Base-by-base conservation (phyloP, 1,140 invertebrate genomes). In the Calosoma granatense region DNA sequence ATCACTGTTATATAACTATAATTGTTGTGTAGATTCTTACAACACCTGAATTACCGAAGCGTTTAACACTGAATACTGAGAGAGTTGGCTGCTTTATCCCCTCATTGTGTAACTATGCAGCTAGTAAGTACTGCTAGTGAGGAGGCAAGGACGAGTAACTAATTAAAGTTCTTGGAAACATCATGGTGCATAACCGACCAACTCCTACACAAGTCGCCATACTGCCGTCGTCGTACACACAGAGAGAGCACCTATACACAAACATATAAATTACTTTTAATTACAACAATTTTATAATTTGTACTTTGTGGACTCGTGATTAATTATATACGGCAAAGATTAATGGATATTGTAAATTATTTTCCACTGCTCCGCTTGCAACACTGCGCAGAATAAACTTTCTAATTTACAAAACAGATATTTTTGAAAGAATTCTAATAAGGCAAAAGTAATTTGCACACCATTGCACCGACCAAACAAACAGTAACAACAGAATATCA, bases 261-360 rank as follows among this genome's bases (percentile, higher is more conserved):
- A 67, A 65, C 65, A 63, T 67, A 68, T 68, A 68, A 68, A 68
- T 68, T 66, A 68, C 66, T 63, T 67, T 67, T 68, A 68, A 68
- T 68, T 68, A 64, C 66, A 65, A 68, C 66, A 68, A 68, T 68
- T 66, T 66, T 68, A 68, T 68, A 66, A 68, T 68, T 68, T 68
- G 66, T 65, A 65, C 63, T 65, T 64, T 64, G 58, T 59, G 54
- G 62, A 63, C 41, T 59, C 64, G 64, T 68, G 65, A 66, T 68
- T 68, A 66, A 68, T 68, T 68, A 66, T 61, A 58, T 53, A 55
- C 23, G n/a, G n/a, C n/a, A 36, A 59, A 64, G 64, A 66, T 66
- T 61, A 66, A 66, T 63, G 63, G 61, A 53, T 58, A 62, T 57
- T 61, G 63, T 66, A 61, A 66, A 66, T 66, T 63, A 66, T 66